These are phyloP conservation scores for Bombylius major DNA, from an alignment of 2,888 invertebrate genomes.

Conservation along the genomic window DNA sequence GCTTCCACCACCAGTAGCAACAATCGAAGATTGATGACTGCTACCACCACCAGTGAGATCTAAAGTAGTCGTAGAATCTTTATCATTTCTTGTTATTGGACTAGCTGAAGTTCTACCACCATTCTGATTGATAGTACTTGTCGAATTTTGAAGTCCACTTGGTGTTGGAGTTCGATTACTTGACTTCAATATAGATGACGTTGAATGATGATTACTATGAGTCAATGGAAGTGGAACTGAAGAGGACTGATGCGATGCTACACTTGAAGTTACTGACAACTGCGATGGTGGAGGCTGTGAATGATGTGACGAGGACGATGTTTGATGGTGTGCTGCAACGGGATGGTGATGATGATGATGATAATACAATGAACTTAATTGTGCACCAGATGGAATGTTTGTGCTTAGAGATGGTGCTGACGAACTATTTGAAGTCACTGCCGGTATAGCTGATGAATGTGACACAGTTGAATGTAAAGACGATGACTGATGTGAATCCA, in stretches of 20 bases:
- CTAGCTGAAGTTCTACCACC: conserved; percentile 27
- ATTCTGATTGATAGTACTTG: conserved; percentile 13
- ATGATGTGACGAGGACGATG: conserved; percentile 17
- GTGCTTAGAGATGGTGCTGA: conserved; percentile 16
- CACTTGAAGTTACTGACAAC: conserved; percentile 14
- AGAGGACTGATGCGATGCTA: conserved; percentile 18
- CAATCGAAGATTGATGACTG: neutral
- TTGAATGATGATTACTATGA: conserved; percentile 3
- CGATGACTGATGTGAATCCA: conserved; percentile 4
- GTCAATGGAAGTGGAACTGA: conserved; percentile 4
- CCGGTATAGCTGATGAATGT: neutral
- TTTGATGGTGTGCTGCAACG: conserved; percentile 27
- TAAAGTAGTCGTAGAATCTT: conserved; percentile 30
- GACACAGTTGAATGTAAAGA: conserved; percentile 1
- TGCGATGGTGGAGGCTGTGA: neutral
- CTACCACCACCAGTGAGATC: conserved; percentile 24
- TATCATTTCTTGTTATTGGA: conserved; percentile 20
- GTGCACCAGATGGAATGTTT: conserved; percentile 29
- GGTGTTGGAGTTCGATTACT: conserved; percentile 3
- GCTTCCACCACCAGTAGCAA: conserved; percentile 2
- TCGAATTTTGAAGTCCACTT: conserved; percentile 1
- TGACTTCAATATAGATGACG: conserved; percentile 2
- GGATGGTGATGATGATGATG: conserved; percentile 25
- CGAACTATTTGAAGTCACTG: neutral
- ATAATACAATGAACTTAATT: conserved; percentile 25